A percentile compares a stretch with the other conserved stretches of the same genome.
These are phyloP conservation scores for Myotis vivesi DNA, from an alignment of 2,797 vertebrate species.

Conservation along the genomic window DNA sequence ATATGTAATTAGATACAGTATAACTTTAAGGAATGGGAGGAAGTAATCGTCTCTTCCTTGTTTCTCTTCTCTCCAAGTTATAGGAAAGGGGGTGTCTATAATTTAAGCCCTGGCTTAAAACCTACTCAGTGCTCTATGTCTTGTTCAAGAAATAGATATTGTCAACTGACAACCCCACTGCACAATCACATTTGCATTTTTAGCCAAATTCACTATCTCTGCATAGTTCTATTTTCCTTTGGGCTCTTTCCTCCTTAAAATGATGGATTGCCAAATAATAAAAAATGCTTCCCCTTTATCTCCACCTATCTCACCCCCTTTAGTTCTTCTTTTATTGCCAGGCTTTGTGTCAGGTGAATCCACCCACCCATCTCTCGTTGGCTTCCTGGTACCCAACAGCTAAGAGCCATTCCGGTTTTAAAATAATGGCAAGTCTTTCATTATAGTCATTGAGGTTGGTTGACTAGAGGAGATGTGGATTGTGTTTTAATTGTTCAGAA, in stretches of 20 bases:
- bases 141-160: conserved; percentile 51
- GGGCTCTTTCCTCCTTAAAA: conserved; percentile 59
- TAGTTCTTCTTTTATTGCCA: conserved; percentile 16
- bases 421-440: conserved; percentile 50
- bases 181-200: conserved; percentile 57
- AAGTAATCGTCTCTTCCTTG: not conserved
- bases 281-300: conserved; percentile 67
- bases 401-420: conserved; percentile 51
- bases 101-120: conserved; percentile 37
- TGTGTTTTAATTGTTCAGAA: conserved; percentile 59
- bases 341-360: not conserved
- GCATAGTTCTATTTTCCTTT: conserved; percentile 60
- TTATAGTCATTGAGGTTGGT: conserved; percentile 46
- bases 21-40: not conserved
- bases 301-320: conserved; percentile 32
- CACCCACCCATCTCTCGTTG: not conserved
- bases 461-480: not conserved
- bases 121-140: not conserved
- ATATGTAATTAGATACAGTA: not conserved
- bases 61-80: not conserved
- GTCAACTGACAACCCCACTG: conserved; percentile 45
- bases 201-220: conserved; percentile 43
- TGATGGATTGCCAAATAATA: conserved; percentile 62
- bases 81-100: not conserved
- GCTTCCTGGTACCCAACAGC: not conserved